Evolutionary conservation across 2,113 vertebrate genomes (phyloP).

Genomic region (Syrrhaptes paradoxus): DNA sequence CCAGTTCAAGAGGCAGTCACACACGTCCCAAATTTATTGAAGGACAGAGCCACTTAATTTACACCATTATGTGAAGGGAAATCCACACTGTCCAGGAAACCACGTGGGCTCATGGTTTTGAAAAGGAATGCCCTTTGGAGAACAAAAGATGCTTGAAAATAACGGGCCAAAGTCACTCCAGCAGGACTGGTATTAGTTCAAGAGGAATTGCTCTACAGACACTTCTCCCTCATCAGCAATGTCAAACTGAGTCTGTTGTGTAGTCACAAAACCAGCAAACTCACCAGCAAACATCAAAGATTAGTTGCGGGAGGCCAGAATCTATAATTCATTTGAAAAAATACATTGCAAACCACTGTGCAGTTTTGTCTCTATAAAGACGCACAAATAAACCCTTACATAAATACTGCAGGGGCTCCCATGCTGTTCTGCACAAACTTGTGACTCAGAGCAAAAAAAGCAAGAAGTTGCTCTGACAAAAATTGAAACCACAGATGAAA

Average conservation of each 20-base stretch:
- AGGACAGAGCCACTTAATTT: slow-evolving; percentile 13
- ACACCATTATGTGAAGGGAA: neutral
- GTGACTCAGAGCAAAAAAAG: neutral
- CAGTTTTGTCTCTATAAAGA: neutral
- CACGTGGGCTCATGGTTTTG: neutral
- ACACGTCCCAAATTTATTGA: neutral
- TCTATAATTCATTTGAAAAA: neutral
- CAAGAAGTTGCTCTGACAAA: slow-evolving; percentile 10
- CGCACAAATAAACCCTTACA: neutral
- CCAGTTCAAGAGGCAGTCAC: neutral
- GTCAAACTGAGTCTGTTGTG: neutral
- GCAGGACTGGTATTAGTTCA: neutral
- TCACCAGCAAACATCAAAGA: neutral
- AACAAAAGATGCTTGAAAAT: neutral
- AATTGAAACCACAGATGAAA: neutral
- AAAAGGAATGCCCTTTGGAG: slow-evolving; percentile 1
- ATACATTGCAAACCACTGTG: neutral
- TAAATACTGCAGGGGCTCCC: neutral
- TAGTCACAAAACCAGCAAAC: neutral
- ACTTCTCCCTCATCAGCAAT: neutral
- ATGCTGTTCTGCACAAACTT: neutral
- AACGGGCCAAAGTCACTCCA: neutral
- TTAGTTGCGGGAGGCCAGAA: neutral
- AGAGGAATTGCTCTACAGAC: neutral
- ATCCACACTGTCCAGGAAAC: neutral